Evolutionary conservation across 2,888 invertebrate genomes (phyloP).

Genomic region (Tenthredo amoena): DNA sequence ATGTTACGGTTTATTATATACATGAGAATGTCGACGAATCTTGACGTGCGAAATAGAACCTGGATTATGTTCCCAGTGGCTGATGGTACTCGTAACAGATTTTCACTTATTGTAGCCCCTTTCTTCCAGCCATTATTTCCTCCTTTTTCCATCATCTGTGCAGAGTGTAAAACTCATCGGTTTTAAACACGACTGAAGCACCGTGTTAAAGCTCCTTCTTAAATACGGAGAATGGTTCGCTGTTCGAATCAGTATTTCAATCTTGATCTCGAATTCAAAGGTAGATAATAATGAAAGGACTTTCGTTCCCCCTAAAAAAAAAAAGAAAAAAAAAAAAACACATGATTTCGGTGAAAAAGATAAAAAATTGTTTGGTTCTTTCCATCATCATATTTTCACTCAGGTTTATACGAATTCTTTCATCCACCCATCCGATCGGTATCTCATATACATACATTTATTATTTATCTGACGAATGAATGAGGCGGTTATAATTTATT

Average conservation of each 20-base stretch:
- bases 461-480: not conserved
- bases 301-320: not conserved
- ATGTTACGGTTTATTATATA: not conserved
- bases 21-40: not conserved
- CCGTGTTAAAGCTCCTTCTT: not conserved
- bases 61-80: not conserved
- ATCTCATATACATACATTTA: not conserved
- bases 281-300: not conserved
- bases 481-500: not conserved
- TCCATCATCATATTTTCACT: not conserved
- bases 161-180: slow-evolving; percentile 7
- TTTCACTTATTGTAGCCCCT: not conserved
- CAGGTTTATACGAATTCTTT: not conserved
- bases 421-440: not conserved
- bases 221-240: not conserved
- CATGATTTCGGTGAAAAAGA: not conserved
- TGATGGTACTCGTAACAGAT: not conserved
- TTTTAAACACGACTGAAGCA: not conserved
- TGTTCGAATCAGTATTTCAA: slow-evolving; percentile 2
- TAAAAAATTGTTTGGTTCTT: not conserved
- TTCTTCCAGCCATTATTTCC: not conserved
- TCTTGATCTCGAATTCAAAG: not conserved
- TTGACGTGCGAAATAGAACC: slow-evolving; percentile 1
- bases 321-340: not conserved
- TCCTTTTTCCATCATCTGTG: not conserved